Base-by-base conservation (phyloP, 2,113 vertebrate species). In the Aplodontia rufa region DNA sequence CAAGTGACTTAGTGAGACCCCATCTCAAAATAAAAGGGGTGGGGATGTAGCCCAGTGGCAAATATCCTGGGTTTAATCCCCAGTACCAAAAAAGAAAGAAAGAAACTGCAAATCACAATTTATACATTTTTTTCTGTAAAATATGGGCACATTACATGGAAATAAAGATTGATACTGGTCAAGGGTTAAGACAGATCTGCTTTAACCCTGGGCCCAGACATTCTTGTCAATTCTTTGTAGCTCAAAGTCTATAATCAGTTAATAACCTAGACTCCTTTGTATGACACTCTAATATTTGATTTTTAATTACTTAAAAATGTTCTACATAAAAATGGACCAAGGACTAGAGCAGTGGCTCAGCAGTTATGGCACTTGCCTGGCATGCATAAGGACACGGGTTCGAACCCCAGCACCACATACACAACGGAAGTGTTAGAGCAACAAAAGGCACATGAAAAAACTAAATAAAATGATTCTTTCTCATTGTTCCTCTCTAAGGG, bases 301-400 rank as follows among this genome's bases (percentile, higher is more conserved):
- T 79, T 47, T 60, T 22, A 94, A 49, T 71, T 32, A 64, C 22
- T 88, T 79, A 76, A 66, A 84, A 64, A 60, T 80, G 60, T 28
- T 83, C 83, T 68, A 84, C 47, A 58, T 72, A 69, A 80, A 96
- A 91, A 95, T 49, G 49, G 16, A 62, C 62, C 26, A n/a, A n/a
- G n/a, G n/a, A n/a, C n/a, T n/a, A n/a, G n/a, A n/a, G n/a, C n/a
- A n/a, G n/a, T n/a, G n/a, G n/a, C n/a, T n/a, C n/a, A n/a, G n/a
- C n/a, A n/a, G n/a, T n/a, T n/a, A n/a, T n/a, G n/a, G n/a, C n/a
- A n/a, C n/a, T n/a, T n/a, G n/a, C n/a, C n/a, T n/a, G n/a, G n/a
- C n/a, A n/a, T n/a, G n/a, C n/a, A n/a, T n/a, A n/a, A n/a, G n/a
- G n/a, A n/a, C n/a, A n/a, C n/a, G n/a, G n/a, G n/a, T n/a, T n/a